A percentile compares a stretch with the other conserved stretches of the same genome.
phyloP scores from a whole-genome alignment of 2,888 invertebrate species.

The Dorcus parallelipipedus region DNA sequence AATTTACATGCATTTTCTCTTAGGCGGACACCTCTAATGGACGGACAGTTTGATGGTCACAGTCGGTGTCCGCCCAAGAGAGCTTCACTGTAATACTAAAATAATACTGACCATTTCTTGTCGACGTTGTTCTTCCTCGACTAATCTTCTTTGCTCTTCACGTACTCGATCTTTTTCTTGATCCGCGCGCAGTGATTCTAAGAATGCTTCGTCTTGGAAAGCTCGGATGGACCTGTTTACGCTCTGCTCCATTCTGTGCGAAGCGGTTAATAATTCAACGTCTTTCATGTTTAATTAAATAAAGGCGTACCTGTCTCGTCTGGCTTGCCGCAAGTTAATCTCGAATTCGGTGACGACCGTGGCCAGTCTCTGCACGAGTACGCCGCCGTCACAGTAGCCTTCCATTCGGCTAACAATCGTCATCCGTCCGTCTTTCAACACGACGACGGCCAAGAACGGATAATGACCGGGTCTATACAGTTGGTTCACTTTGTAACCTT shows the following conservation, averaged over 20 bases:
- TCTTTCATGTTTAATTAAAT: not conserved
- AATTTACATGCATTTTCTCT: too few relatives aligned
- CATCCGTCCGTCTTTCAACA: conserved; percentile 88
- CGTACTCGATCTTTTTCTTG: conserved; percentile 87
- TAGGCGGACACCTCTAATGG: too few relatives aligned
- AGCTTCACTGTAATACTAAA: too few relatives aligned
- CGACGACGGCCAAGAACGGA: conserved; percentile 88
- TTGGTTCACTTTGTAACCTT: conserved; percentile 90
- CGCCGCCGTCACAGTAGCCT: conserved; percentile 72
- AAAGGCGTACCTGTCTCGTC: conserved; percentile 70
- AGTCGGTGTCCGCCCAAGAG: too few relatives aligned
- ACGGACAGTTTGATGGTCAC: too few relatives aligned
- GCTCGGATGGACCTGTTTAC: conserved; percentile 82
- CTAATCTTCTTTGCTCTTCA: conserved; percentile 55
- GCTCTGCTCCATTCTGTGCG: conserved; percentile 44
- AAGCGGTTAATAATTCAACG: not conserved
- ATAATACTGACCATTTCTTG: conserved; percentile 38
- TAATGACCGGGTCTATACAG: conserved; percentile 77
- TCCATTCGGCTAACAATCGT: conserved; percentile 70
- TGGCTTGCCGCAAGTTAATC: conserved; percentile 78
- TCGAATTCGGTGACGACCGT: conserved; percentile 83
- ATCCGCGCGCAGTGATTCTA: conserved; percentile 86
- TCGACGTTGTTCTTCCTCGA: conserved; percentile 53
- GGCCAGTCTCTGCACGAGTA: conserved; percentile 69
- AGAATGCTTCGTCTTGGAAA: conserved; percentile 92